Evolutionary conservation across 1,140 invertebrate genomes (phyloP).

Genomic region (Drosophila parvula): DNA sequence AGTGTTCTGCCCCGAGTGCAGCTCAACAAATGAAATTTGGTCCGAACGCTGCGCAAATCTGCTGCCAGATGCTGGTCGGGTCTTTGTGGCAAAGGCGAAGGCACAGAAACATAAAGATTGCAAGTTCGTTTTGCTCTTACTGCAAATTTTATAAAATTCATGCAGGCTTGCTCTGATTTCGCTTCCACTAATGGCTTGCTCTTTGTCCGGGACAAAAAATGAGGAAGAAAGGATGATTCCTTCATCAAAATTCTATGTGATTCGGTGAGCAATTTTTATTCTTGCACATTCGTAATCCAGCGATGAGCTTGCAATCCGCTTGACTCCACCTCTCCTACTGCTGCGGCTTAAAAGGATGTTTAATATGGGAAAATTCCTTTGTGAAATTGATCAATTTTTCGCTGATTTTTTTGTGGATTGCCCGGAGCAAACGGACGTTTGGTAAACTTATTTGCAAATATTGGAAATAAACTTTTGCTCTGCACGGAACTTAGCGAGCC

Average conservation of each 20-base stretch:
- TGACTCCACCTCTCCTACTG: background rate
- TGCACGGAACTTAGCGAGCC: background rate
- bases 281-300: conserved; percentile 29
- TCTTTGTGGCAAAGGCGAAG: conserved; percentile 13
- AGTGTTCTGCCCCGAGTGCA: conserved; percentile 24
- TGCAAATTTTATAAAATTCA: conserved; percentile 59
- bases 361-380: conserved; percentile 19
- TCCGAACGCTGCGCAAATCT: conserved; percentile 34
- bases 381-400: conserved; percentile 9
- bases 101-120: background rate
- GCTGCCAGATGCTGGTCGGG: conserved; percentile 42
- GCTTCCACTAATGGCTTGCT: conserved; percentile 31
- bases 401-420: background rate
- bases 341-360: conserved; percentile 12
- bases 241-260: conserved; percentile 43
- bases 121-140: conserved; percentile 19
- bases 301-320: conserved; percentile 47
- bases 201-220: conserved; percentile 31
- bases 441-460: conserved; percentile 1
- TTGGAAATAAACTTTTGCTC: background rate
- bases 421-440: background rate
- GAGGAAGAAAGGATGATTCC: conserved; percentile 18
- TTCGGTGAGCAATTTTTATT: conserved; percentile 33
- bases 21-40: conserved; percentile 59
- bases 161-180: conserved; percentile 41